Conservation (phyloP, 2,113 vertebrate species). For the Balaeniceps rex region DNA sequence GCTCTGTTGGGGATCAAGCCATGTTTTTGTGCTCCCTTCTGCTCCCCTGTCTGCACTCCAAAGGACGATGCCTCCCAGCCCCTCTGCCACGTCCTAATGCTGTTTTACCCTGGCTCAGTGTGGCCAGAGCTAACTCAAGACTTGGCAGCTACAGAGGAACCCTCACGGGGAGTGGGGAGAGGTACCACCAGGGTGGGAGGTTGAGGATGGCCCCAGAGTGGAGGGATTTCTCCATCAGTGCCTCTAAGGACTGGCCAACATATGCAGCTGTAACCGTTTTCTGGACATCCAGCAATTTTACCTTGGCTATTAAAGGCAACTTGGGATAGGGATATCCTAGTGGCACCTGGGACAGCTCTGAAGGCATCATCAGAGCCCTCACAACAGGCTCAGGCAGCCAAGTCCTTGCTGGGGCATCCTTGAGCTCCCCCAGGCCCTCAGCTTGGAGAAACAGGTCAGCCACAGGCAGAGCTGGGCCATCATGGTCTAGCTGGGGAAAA, state of each 20-base stretch:
- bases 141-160: background rate
- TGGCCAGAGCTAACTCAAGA: background rate
- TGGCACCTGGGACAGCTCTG: background rate
- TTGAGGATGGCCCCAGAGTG: background rate
- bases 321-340: background rate
- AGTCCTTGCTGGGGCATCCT: background rate
- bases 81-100: rapidly evolving
- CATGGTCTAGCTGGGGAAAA: background rate
- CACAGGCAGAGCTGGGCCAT: background rate
- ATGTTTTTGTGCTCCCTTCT: background rate
- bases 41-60: background rate
- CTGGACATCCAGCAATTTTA: background rate
- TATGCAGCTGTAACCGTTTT: background rate
- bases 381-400: background rate
- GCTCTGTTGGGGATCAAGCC: background rate
- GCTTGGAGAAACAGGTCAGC: background rate
- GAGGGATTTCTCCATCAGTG: background rate
- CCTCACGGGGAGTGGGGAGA: background rate
- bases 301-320: background rate
- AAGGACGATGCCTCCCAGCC: background rate
- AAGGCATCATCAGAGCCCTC: background rate
- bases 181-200: background rate
- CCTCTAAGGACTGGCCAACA: background rate
- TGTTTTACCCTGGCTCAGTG: background rate
- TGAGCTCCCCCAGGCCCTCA: background rate